Evolutionary conservation across 1,140 invertebrate species (phyloP).

Genomic region (Streblospio benedicti): DNA sequence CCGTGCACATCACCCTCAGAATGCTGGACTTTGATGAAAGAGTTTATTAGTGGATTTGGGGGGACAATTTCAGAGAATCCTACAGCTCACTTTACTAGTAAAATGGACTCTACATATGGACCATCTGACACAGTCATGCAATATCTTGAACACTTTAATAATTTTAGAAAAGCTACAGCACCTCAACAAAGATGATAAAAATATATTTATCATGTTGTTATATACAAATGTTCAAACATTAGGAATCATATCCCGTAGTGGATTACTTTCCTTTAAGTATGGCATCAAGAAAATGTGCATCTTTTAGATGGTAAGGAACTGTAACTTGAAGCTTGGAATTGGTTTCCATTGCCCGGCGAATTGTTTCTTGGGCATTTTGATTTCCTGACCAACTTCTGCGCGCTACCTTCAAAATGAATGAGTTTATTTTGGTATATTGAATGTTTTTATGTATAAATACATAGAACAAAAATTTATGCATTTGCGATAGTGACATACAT

Average conservation of each 20-base stretch:
- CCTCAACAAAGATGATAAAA: neutral
- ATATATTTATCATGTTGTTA: too few relatives aligned
- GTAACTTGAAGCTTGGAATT: conserved; percentile 51
- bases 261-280: too few relatives aligned
- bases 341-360: conserved; percentile 50
- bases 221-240: too few relatives aligned
- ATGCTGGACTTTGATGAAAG: conserved; percentile 84
- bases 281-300: too few relatives aligned
- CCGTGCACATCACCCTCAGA: conserved; percentile 76
- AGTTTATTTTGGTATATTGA: too few relatives aligned
- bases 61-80: conserved; percentile 56
- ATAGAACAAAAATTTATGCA: neutral
- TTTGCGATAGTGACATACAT: neutral
- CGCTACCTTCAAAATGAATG: conserved; percentile 33
- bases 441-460: neutral
- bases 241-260: too few relatives aligned
- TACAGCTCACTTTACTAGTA: conserved; percentile 53
- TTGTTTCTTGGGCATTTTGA: conserved; percentile 50
- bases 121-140: conserved; percentile 81
- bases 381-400: conserved; percentile 49
- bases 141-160: conserved; percentile 88
- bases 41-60: conserved; percentile 84
- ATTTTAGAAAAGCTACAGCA: conserved; percentile 49
- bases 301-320: conserved; percentile 42
- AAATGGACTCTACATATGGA: conserved; percentile 74